Conservation (phyloP, 2,113 vertebrate genomes). For the Callospermophilus lateralis region DNA sequence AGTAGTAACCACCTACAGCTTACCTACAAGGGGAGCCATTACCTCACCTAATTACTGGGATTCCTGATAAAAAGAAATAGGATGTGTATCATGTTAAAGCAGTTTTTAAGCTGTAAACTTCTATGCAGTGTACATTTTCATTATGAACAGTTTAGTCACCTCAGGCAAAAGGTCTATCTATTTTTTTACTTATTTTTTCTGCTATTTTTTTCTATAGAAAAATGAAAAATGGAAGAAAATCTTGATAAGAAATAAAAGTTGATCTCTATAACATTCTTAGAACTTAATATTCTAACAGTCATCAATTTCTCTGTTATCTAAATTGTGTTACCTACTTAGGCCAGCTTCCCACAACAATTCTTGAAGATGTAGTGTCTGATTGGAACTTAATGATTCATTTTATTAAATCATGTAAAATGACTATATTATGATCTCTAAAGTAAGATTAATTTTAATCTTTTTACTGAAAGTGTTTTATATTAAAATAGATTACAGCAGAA, state of each 20-base stretch:
- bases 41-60: neutral
- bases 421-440: neutral
- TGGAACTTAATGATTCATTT: slow-evolving; percentile 11
- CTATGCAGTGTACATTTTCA: neutral
- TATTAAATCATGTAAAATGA: slow-evolving; percentile 50
- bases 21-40: neutral
- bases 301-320: neutral
- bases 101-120: neutral
- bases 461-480: neutral
- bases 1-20: neutral
- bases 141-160: slow-evolving; percentile 26
- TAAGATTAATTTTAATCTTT: slow-evolving; percentile 59
- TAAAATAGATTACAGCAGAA: neutral
- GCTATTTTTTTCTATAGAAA: neutral
- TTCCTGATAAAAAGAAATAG: slow-evolving; percentile 25
- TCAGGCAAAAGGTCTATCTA: neutral
- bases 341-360: neutral
- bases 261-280: neutral
- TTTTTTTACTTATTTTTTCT: neutral
- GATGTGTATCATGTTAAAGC: neutral
- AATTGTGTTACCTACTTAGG: neutral
- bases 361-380: neutral
- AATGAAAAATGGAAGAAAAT: slow-evolving; percentile 5
- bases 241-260: neutral
- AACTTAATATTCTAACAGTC: neutral